Base-by-base conservation (phyloP, 1,140 invertebrate species). In the Medauroidea extradentata region DNA sequence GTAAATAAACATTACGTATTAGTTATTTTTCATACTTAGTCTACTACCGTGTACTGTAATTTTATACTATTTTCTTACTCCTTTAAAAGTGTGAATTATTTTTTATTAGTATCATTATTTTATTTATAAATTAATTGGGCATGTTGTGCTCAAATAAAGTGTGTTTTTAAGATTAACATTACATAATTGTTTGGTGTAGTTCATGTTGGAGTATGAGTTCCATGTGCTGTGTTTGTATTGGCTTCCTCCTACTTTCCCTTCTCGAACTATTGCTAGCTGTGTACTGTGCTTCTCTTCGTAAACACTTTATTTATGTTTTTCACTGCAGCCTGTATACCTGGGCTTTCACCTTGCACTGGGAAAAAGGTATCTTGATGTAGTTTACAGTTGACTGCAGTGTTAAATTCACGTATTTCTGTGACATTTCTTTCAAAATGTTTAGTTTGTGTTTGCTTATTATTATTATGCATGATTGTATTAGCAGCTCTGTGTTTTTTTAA, bases 281-380 rank as follows among this genome's bases (percentile, higher is more conserved):
- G n/a, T 16, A 16, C 11, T 43, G 2, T 25, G 18, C 14, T 27
- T 44, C 11, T 0, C 44, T 55, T 43, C 23, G 16, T 55, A 24
- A 46, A 16, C 39, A 14, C 8, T 18, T 16, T 18, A n/a, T 54
- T 55, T 44, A 16, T 46, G 29, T 41, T 55, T 44, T 55, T 16
- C 27, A 41, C 41, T 55, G 56, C 56, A 57, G 56, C 56, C 56
- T 50, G 56, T 57, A 21, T 57, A 38, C 56, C 56, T 57, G 56
- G 46, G 25, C 25, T 57, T 57, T 57, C 21, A 57, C 25, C 18
- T 57, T n/a, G 23, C 42, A 48, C 42, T 24, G 29, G 52, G 52
- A 53, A 53, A 18, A n/a, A 53, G 52, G 52, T 53, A 53, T 38
- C 19, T 53, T 27, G 23, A 50, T n/a, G 14, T 24, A 25, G 21